Base-by-base conservation (phyloP, 2,888 invertebrate species). In the Cloeon dipterum region DNA sequence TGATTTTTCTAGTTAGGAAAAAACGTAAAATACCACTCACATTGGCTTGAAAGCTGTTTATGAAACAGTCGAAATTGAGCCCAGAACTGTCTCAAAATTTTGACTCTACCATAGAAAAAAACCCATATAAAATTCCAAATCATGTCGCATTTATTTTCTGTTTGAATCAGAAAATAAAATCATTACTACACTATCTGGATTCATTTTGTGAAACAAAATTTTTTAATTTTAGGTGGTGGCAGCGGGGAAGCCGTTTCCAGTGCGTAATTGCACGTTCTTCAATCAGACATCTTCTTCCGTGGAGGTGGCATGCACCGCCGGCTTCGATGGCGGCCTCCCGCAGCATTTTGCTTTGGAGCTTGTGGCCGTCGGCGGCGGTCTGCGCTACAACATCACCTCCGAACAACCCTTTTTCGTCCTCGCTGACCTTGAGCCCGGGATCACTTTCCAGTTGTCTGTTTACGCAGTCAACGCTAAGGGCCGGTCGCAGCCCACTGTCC, bases 291-390 rank as follows among this genome's bases (percentile, higher is more conserved):
- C 75, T 49, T 77, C 74, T 48, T 76, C 78, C 41, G 77, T 79
- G 46, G 74, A 76, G 55, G 77, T 85, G 46, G 70, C 71, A 49
- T 86, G 86, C 56, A 67, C 74, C 50, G 64, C 81, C 18, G 81
- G 81, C 46, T 85, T 83, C 60, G 85, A 86, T 61, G 86, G 86
- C 41, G 86, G 86, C 44, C 68, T 86, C 49, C 81, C 83, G 41
- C 85, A 86, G 62, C 67, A 68, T 54, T 86, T 86, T 62, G 64
- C 81, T 37, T 66, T 86, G 44, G 83, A 85, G 59, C 68, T 83
- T 46, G n/a, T 16, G 29, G 29, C 29, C n/a, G 25, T 23, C 8
- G 18, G 26, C 4, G 18, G 18, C 10, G 3, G 20, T 4, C 23
- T 26, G 3, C 50, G 68, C 41, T 67, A 70, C 50, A 77, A 75